phyloP scores from a whole-genome alignment of 1,140 invertebrate genomes.

The Nebria ingens region DNA sequence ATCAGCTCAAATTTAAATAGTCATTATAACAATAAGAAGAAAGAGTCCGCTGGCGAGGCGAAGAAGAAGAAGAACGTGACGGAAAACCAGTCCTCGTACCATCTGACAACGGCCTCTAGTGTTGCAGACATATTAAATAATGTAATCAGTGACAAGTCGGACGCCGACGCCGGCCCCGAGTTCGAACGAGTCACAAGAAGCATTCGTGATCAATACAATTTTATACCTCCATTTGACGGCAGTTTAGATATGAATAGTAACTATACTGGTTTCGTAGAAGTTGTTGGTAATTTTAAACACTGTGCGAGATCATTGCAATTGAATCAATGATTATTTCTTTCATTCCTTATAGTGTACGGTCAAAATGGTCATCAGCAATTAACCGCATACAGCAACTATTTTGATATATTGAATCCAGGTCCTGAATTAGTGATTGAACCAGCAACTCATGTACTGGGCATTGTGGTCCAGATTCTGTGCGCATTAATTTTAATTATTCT shows the following conservation, averaged over 20 bases:
- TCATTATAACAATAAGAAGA: no score
- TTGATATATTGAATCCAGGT: constrained; percentile 42
- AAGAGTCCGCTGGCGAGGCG: no score
- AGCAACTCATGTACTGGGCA: constrained; percentile 29
- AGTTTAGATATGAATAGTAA: constrained; percentile 60
- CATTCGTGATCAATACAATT: constrained; percentile 23
- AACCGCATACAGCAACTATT: constrained; percentile 46
- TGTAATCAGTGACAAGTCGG: no score
- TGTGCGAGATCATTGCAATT: neutral
- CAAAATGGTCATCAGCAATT: constrained; percentile 21
- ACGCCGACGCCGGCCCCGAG: no score
- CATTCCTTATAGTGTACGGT: no score
- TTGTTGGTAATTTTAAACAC: constrained; percentile 60
- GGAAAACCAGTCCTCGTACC: no score
- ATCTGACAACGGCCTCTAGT: neutral
- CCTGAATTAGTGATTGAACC: constrained; percentile 34
- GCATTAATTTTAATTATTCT: constrained; percentile 55
- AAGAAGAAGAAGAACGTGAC: no score
- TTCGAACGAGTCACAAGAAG: constrained; percentile 9
- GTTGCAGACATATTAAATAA: neutral
- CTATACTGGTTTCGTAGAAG: constrained; percentile 74
- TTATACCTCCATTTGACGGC: constrained; percentile 49
- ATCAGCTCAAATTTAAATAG: constrained; percentile 22
- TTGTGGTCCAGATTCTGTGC: constrained; percentile 42
- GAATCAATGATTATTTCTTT: no score